Evolutionary conservation across 2,888 invertebrate species (phyloP).

Genomic region (Chrysotoxum bicinctum): DNA sequence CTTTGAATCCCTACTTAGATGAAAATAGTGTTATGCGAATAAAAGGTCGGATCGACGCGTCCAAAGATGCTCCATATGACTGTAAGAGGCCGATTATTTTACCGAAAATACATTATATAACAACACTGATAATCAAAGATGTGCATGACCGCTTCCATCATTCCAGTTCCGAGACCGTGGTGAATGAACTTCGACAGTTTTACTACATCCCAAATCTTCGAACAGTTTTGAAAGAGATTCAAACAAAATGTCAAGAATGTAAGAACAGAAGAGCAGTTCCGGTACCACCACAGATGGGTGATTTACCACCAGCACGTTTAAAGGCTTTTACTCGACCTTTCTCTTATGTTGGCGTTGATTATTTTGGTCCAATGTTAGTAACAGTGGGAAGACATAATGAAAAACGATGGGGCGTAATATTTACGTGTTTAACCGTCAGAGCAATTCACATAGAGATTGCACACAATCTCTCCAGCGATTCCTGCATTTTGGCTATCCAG

Average conservation of each 20-base stretch:
- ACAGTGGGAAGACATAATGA: constrained; percentile 36
- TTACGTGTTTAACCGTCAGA: constrained; percentile 60
- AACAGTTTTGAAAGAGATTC: constrained; percentile 18
- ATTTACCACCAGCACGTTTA: constrained; percentile 12
- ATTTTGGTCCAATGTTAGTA: constrained; percentile 54
- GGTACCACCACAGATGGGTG: background rate
- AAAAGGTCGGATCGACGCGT: constrained; percentile 31
- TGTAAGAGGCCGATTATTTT: constrained; percentile 41
- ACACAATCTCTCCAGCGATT: constrained; percentile 45
- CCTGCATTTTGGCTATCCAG: constrained; percentile 52
- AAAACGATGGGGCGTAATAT: constrained; percentile 51
- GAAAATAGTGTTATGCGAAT: constrained; percentile 20
- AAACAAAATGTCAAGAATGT: background rate
- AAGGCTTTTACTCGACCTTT: constrained; percentile 30
- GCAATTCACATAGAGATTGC: constrained; percentile 41
- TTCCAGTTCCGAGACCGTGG: constrained; percentile 8
- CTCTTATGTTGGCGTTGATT: constrained; percentile 28
- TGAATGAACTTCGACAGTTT: constrained; percentile 20
- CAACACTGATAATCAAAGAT: background rate
- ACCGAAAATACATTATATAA: constrained; percentile 6
- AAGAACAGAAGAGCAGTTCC: background rate
- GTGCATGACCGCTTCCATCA: background rate
- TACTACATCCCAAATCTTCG: constrained; percentile 23
- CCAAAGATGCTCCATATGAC: background rate
- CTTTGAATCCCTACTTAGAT: constrained; percentile 35